phyloP scores from a whole-genome alignment of 2,888 invertebrate species.

The Euzetes globulus region DNA sequence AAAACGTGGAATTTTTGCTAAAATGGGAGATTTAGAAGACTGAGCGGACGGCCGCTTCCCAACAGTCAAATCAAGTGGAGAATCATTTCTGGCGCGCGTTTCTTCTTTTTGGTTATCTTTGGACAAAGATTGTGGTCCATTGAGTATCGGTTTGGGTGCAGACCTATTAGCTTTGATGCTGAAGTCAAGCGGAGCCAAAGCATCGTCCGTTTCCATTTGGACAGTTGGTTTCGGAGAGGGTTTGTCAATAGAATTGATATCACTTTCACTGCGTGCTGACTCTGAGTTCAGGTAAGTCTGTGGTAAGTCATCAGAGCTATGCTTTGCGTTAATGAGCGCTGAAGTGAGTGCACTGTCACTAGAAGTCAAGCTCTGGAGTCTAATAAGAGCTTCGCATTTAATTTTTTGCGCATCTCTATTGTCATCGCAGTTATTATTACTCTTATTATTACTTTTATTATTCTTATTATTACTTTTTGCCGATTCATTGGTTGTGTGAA shows the following conservation, averaged over 20 bases:
- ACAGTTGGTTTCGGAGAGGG: neutral
- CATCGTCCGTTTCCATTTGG: conserved; percentile 12
- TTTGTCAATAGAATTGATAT: neutral
- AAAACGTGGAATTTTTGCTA: conserved; percentile 35
- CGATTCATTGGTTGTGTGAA: neutral
- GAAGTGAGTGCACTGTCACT: conserved; percentile 18
- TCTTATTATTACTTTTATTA: neutral
- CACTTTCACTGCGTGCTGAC: conserved; percentile 14
- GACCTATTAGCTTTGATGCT: conserved; percentile 58
- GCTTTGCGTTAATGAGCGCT: neutral
- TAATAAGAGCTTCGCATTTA: neutral
- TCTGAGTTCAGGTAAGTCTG: conserved; percentile 15
- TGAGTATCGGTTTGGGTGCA: conserved; percentile 29
- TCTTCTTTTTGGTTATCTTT: conserved; percentile 52
- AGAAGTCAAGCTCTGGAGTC: conserved; percentile 20
- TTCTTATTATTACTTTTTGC: too few species aligned
- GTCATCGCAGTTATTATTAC: neutral
- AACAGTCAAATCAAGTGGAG: conserved; percentile 72
- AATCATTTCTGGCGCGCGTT: conserved; percentile 51
- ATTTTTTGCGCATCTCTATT: conserved; percentile 25
- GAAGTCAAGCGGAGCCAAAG: conserved; percentile 56
- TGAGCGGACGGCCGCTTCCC: conserved; percentile 42
- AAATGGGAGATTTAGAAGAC: conserved; percentile 34
- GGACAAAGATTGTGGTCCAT: conserved; percentile 36
- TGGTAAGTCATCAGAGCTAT: neutral